phyloP scores from a whole-genome alignment of 2,797 vertebrate species.

The Cheirogaleus major region DNA sequence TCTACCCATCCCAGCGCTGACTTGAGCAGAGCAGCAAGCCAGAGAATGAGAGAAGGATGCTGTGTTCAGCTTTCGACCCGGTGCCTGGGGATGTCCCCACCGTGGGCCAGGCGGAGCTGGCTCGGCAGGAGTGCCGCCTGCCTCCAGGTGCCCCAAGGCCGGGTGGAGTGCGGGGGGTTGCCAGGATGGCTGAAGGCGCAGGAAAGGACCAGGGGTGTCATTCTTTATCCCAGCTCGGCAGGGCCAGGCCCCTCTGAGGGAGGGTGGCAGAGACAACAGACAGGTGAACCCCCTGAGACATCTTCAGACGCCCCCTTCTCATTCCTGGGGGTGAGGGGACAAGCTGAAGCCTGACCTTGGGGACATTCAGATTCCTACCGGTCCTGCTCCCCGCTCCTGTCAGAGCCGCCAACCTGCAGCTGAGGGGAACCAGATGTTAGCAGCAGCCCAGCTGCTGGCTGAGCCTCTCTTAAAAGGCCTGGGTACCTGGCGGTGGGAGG shows the following conservation, averaged over 20 bases:
- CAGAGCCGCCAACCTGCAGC: neutral
- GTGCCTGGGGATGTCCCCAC: neutral
- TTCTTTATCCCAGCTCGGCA: neutral
- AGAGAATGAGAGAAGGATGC: neutral
- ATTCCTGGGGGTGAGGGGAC: neutral
- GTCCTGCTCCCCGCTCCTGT: neutral
- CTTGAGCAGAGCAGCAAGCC: neutral
- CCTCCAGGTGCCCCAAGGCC: no score
- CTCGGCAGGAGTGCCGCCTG: neutral
- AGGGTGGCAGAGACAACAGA: neutral
- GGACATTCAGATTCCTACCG: neutral
- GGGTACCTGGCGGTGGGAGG: constrained; percentile 38
- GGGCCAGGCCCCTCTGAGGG: neutral
- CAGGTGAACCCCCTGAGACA: neutral
- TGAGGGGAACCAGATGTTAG: constrained; percentile 49
- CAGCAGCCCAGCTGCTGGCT: neutral
- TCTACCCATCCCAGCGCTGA: neutral
- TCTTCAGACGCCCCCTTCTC: neutral
- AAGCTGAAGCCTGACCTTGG: neutral
- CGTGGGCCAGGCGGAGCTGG: neutral
- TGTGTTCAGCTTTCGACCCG: neutral
- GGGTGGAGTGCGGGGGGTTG: neutral
- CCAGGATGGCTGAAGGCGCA: neutral
- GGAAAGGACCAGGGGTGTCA: neutral
- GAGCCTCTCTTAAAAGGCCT: neutral